Evolutionary conservation across 2,113 vertebrate species (phyloP).

Genomic region (Vulpes vulpes): DNA sequence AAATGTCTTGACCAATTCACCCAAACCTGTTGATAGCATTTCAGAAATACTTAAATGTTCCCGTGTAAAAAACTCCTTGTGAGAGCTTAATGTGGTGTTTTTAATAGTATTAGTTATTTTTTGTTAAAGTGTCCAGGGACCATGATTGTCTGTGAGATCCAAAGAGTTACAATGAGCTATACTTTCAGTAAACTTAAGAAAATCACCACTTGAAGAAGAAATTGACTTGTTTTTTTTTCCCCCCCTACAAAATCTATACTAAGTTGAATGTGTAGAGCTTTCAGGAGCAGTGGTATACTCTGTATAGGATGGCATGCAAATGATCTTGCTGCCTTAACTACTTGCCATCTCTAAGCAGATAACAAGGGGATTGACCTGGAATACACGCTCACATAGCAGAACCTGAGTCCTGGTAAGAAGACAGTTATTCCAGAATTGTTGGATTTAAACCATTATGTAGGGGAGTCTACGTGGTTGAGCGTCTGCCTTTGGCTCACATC

Average conservation of each 20-base stretch:
- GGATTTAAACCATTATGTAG: not conserved
- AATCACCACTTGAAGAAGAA: not conserved
- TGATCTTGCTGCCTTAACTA: not conserved
- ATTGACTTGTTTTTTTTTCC: not conserved
- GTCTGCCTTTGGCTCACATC: too few relatives aligned
- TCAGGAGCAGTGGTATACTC: not conserved
- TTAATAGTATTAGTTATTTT: conserved; percentile 44
- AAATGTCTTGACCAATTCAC: not conserved
- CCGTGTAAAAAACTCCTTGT: not conserved
- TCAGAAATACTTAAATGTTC: conserved; percentile 31
- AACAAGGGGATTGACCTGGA: not conserved
- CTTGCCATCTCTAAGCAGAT: not conserved
- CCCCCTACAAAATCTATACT: not conserved
- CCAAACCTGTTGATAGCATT: not conserved
- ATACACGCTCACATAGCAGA: not conserved
- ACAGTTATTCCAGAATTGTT: not conserved
- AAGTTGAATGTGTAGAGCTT: not conserved
- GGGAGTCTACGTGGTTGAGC: too few relatives aligned
- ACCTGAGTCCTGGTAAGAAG: not conserved
- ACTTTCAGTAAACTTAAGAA: not conserved
- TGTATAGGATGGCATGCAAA: not conserved
- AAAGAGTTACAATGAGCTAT: not conserved
- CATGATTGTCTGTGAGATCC: not conserved
- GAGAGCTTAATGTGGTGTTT: not conserved
- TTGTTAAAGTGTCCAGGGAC: not conserved